Conservation (phyloP, 2,797 vertebrate genomes). For the Sphenodon punctatus region DNA sequence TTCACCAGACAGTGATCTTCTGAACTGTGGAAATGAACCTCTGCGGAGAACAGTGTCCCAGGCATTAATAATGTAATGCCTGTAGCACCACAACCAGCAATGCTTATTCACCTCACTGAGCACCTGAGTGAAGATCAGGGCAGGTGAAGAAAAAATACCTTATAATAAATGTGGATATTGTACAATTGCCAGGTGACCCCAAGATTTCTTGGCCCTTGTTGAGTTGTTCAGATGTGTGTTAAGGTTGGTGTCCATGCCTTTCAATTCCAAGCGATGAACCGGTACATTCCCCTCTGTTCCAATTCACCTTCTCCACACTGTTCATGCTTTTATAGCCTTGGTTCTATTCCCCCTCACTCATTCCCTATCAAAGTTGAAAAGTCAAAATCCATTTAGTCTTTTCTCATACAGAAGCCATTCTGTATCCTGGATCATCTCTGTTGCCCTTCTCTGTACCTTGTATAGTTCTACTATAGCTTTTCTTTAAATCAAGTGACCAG, state of each 20-base stretch:
- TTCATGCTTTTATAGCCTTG: no score
- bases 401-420: no score
- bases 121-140: background rate
- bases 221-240: background rate
- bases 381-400: no score
- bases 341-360: no score
- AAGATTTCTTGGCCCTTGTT: rapidly evolving
- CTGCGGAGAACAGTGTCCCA: background rate
- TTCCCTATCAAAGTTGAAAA: no score
- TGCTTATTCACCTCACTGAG: background rate
- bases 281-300: background rate
- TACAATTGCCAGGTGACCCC: background rate
- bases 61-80: slow-evolving; percentile 6
- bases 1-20: background rate
- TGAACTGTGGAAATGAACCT: slow-evolving; percentile 21
- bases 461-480: no score
- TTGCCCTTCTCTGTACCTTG: no score
- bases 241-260: background rate
- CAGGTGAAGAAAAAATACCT: rapidly evolving
- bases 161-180: background rate
- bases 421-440: no score
- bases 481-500: no score
- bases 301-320: background rate
- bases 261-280: background rate
- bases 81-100: background rate